Evolutionary conservation across 2,888 invertebrate genomes (phyloP).

Genomic region (Octonoba sinensis): DNA sequence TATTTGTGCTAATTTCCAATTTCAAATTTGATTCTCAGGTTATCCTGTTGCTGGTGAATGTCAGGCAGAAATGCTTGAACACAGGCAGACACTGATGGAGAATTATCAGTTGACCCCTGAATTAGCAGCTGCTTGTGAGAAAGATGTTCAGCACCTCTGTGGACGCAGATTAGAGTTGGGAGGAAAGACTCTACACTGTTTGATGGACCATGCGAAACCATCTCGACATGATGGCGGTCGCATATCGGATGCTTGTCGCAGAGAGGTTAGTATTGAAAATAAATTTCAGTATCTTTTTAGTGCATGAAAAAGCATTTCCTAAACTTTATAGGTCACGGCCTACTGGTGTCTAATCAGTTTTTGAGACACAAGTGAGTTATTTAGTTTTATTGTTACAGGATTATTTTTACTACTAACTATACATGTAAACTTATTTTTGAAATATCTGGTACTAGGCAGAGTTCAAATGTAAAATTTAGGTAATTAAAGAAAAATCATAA

Average conservation of each 20-base stretch:
- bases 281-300: not conserved
- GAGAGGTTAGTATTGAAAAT: conserved; percentile 75
- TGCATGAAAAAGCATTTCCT: too few relatives aligned
- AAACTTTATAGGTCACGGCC: too few relatives aligned
- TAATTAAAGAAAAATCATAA: too few relatives aligned
- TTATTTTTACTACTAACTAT: too few relatives aligned
- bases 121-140: conserved; percentile 86
- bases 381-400: too few relatives aligned
- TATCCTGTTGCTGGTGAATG: conserved; percentile 83
- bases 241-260: conserved; percentile 80
- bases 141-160: conserved; percentile 85
- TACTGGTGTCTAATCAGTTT: too few relatives aligned
- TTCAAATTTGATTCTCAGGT: conserved; percentile 66
- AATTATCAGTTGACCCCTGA: conserved; percentile 95
- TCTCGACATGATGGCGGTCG: conserved; percentile 69
- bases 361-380: too few relatives aligned
- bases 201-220: conserved; percentile 86
- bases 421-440: too few relatives aligned
- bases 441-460: too few relatives aligned
- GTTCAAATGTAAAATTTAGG: too few relatives aligned
- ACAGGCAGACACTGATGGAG: conserved; percentile 90
- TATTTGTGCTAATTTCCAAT: not conserved
- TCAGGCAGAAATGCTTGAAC: conserved; percentile 88
- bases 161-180: conserved; percentile 78
- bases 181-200: conserved; percentile 93